phyloP scores from a whole-genome alignment of 2,888 invertebrate species.

The Pseudanteris insignis region DNA sequence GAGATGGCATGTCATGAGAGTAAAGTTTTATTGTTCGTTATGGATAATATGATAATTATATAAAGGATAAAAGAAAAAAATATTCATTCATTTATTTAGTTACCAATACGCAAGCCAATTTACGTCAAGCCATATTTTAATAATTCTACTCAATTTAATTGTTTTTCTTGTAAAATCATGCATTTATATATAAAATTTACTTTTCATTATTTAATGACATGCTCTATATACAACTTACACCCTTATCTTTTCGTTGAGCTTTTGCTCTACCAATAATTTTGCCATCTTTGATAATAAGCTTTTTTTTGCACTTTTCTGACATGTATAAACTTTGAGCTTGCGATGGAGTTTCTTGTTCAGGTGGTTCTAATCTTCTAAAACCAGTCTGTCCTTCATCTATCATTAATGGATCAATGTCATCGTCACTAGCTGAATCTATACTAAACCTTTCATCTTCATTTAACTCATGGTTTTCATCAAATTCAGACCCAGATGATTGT shows the following conservation, averaged over 20 bases:
- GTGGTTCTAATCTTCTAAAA: conserved; percentile 68
- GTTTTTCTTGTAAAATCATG: too few species aligned
- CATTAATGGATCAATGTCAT: conserved; percentile 63
- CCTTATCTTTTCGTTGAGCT: conserved; percentile 82
- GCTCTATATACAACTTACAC: conserved; percentile 66
- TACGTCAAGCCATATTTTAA: background rate
- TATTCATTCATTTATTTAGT: too few species aligned
- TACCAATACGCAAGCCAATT: too few species aligned
- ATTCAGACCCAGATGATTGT: conserved; percentile 56
- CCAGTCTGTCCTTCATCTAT: conserved; percentile 67
- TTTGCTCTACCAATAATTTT: conserved; percentile 77
- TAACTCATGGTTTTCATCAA: conserved; percentile 56
- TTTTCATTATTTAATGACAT: background rate
- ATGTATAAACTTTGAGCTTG: conserved; percentile 77
- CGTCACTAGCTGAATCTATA: conserved; percentile 60
- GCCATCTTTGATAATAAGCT: conserved; percentile 74
- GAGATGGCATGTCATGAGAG: too few species aligned
- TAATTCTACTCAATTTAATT: too few species aligned
- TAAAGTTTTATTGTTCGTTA: too few species aligned
- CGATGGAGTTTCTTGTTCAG: conserved; percentile 64
- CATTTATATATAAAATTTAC: too few species aligned
- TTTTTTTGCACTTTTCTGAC: conserved; percentile 82
- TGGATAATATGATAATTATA: too few species aligned
- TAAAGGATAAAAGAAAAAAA: too few species aligned
- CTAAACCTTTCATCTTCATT: conserved; percentile 59